Percentiles rank a stretch among this genome's conserved stretches.
phyloP scores from a whole-genome alignment of 2,113 vertebrate species.

The Mormoops blainvillei region DNA sequence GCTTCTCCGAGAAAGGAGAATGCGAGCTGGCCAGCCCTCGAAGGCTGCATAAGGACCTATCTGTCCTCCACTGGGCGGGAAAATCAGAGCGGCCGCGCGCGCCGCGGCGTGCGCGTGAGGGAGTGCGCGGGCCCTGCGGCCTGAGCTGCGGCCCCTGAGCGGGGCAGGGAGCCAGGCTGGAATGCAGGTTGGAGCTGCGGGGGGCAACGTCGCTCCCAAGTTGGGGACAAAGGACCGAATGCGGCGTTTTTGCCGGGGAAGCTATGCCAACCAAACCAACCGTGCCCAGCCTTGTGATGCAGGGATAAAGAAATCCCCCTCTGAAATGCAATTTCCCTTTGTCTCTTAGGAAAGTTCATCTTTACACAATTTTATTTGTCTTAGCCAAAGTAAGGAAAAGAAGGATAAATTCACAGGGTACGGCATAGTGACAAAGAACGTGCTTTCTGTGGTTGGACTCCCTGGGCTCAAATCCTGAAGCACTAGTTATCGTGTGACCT shows the following conservation, averaged over 20 bases:
- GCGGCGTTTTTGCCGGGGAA: neutral
- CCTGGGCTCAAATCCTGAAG: neutral
- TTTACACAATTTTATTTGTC: neutral
- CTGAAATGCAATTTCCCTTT: neutral
- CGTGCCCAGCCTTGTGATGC: neutral
- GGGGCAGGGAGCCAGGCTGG: neutral
- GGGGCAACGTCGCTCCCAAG: neutral
- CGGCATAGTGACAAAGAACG: neutral
- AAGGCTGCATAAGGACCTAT: neutral
- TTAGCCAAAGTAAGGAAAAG: neutral
- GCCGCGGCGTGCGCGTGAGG: neutral
- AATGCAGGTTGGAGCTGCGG: neutral
- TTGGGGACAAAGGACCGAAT: neutral
- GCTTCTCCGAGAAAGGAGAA: neutral
- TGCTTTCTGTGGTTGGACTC: neutral
- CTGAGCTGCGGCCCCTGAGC: neutral
- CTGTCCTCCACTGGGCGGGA: neutral
- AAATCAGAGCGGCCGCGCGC: neutral
- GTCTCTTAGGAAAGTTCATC: slow-evolving; percentile 2
- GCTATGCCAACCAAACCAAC: neutral
- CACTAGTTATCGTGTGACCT: neutral
- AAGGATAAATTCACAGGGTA: neutral
- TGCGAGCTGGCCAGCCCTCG: neutral
- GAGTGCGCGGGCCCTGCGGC: neutral
- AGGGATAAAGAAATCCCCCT: neutral